Base-by-base conservation (phyloP, 2,888 invertebrate genomes). In the Aphidius colemani region DNA sequence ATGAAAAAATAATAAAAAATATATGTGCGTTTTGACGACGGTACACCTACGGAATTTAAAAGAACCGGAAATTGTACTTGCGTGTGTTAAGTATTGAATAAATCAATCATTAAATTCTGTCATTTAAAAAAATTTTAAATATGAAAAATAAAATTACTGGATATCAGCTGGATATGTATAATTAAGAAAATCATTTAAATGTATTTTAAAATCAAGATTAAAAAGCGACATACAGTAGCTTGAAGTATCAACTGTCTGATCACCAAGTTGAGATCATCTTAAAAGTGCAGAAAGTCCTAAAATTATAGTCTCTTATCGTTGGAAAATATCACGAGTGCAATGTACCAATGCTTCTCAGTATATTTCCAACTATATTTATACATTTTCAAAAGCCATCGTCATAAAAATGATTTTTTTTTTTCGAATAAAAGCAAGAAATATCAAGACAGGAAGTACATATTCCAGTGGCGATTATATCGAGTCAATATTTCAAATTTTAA, bases 391-490 rank as follows among this genome's bases (percentile, higher is more conserved):
- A 30, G 4, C 5, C 30, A 30, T 18, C 18, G 18, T 18, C 18
- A 18, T 30, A 30, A 30, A 30, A 30, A 30, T 30, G 2, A 18
- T 18, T 18, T 18, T 18, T 18, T 30, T 30, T 30, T 30, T 30
- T 30, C 30, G 5, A 65, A 66, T 30, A 62, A 55, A 53, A 59
- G 13, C 13, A 18, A 18, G 13, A 18, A 64, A 67, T 66, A 69
- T 66, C 44, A 43, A 57, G 59, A 60, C 53, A 53, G 55, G 63
- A 55, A 53, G 59, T 61, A 60, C 30, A 30, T 30, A 30, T 62
- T 67, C 71, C 74, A 74, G 74, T 74, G 72, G 72, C 73, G 75
- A 75, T 75, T 71, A 73, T 75, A 75, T 75, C 72, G 73, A 72
- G 51, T 61, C 58, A 65, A 73, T 75, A 18, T 18, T 18, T 18